Conservation (phyloP, 2,113 vertebrate genomes). For the Meles meles region DNA sequence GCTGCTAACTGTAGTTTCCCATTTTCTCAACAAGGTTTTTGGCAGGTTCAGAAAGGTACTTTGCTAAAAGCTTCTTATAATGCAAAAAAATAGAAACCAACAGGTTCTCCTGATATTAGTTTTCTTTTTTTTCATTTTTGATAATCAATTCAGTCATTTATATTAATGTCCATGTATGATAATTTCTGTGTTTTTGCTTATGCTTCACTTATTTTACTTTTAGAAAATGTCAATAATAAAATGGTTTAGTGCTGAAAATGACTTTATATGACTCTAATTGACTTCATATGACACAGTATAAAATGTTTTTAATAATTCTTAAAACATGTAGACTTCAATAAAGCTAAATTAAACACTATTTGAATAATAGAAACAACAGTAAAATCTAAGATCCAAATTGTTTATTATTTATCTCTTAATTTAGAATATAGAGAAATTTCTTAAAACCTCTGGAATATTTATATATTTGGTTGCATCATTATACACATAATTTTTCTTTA, state of each 20-base stretch:
- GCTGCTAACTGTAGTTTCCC: neutral
- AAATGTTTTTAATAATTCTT: neutral
- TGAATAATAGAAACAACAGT: neutral
- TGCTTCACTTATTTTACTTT: constrained; percentile 7
- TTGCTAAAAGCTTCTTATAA: constrained; percentile 42
- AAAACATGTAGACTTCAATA: neutral
- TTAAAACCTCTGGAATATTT: neutral
- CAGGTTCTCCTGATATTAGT: constrained; percentile 16
- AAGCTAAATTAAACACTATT: neutral
- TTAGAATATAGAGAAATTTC: neutral
- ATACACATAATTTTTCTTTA: neutral
- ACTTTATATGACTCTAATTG: neutral
- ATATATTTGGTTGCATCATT: neutral
- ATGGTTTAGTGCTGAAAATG: neutral
- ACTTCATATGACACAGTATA: neutral
- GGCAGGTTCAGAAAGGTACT: constrained; percentile 40
- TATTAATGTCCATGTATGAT: neutral
- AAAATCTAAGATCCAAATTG: neutral
- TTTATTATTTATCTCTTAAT: neutral
- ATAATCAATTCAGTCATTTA: neutral
- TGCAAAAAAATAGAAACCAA: constrained; percentile 26
- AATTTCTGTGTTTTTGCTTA: neutral
- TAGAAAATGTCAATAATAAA: constrained; percentile 42
- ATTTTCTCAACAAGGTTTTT: constrained; percentile 39
- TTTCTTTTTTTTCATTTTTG: neutral